These are phyloP conservation scores for Neomonachus schauinslandi DNA, from an alignment of 2,113 vertebrate species.

Conservation along the genomic window DNA sequence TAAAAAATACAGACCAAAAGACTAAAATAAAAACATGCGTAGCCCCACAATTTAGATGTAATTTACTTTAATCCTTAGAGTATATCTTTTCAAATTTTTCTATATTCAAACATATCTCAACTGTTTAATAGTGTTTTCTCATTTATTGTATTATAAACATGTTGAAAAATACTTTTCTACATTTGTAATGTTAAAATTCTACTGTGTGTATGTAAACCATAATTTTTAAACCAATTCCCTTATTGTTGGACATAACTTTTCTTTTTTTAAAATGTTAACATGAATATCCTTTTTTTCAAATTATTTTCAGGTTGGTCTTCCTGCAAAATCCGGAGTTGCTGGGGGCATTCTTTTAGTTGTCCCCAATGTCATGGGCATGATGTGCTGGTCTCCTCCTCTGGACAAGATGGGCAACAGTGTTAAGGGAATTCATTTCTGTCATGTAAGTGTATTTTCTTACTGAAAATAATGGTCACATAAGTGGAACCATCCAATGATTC, in stretches of 20 bases:
- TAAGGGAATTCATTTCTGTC: constrained; percentile 98
- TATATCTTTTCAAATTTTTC: neutral
- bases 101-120: neutral
- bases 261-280: constrained; percentile 54
- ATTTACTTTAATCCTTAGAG: neutral
- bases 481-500: neutral
- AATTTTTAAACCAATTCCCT: neutral
- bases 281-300: neutral
- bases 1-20: constrained; percentile 26
- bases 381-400: constrained; percentile 99
- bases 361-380: constrained; percentile 99
- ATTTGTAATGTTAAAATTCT: constrained; percentile 43
- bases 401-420: constrained; percentile 99
- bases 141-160: neutral
- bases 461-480: neutral
- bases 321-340: constrained; percentile 97
- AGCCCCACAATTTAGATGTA: neutral
- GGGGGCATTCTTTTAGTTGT: constrained; percentile 98
- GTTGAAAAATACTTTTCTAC: neutral
- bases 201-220: neutral
- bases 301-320: constrained; percentile 94
- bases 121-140: neutral
- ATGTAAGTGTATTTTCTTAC: constrained; percentile 87
- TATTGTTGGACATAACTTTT: neutral
- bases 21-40: neutral